Percentiles rank a stretch among this genome's conserved stretches.
These are phyloP conservation scores for Phainopepla nitens DNA, from an alignment of 2,113 vertebrate genomes.

Conservation along the genomic window DNA sequence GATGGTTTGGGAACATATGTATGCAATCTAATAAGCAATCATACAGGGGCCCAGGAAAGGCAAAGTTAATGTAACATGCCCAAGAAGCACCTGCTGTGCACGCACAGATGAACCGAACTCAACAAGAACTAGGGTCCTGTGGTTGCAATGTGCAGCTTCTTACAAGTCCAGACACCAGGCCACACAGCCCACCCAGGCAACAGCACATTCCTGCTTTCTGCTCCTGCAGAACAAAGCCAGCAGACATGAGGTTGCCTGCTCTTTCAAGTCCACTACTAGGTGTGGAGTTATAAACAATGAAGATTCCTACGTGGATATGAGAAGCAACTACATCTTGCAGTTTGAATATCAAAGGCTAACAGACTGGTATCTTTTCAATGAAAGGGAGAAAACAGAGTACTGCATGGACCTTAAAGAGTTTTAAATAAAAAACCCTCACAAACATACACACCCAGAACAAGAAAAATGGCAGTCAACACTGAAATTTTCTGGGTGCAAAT, in stretches of 20 bases:
- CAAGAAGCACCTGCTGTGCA: background rate
- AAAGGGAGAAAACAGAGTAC: background rate
- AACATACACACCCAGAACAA: background rate
- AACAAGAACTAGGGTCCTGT: background rate
- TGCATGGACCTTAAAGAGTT: background rate
- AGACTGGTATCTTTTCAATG: accelerated
- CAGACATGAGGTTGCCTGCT: background rate
- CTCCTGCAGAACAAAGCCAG: background rate
- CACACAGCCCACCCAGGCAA: background rate
- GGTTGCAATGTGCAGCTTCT: background rate
- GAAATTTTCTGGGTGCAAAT: background rate
- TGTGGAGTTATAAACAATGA: background rate
- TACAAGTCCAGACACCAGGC: background rate
- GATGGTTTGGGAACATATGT: accelerated
- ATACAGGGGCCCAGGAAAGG: background rate
- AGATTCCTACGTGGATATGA: accelerated
- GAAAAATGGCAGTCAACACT: background rate
- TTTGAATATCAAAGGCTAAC: background rate
- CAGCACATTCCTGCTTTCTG: background rate
- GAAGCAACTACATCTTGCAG: background rate
- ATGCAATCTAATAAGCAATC: background rate
- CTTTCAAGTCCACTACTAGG: background rate
- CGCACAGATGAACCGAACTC: background rate
- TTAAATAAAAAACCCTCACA: background rate
- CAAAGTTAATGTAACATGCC: background rate